Evolutionary conservation across 2,888 invertebrate genomes (phyloP).

Genomic region (Belgica antarctica): DNA sequence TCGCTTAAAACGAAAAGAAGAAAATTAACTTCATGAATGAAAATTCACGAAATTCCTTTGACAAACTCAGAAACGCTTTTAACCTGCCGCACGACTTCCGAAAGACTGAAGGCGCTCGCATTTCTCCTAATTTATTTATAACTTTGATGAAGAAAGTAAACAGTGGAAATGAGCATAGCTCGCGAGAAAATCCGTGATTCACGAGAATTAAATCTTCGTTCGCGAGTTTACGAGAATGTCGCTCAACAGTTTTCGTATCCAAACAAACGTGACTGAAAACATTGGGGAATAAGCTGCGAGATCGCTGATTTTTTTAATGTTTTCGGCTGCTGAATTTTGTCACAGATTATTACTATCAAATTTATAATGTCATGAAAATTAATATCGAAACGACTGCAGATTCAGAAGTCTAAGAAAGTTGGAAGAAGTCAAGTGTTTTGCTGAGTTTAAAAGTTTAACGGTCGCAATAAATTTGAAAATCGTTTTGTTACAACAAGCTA

Average conservation of each 20-base stretch:
- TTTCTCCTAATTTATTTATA: slow-evolving; percentile 27
- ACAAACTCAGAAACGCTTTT: slow-evolving; percentile 10
- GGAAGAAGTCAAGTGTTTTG: no score
- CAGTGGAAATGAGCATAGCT: not conserved
- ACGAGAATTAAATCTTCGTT: not conserved
- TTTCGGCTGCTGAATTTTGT: no score
- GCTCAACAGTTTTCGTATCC: slow-evolving; percentile 2
- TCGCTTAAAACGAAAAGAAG: not conserved
- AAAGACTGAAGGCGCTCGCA: slow-evolving; percentile 9
- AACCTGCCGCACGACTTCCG: not conserved
- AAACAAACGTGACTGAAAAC: not conserved
- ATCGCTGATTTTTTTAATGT: not conserved
- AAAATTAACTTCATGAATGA: slow-evolving; percentile 3
- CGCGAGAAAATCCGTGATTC: not conserved
- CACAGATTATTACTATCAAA: no score
- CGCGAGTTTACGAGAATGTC: not conserved
- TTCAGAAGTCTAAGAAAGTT: no score
- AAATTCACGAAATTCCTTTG: not conserved
- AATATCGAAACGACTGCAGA: no score
- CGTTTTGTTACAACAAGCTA: no score
- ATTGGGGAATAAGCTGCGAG: not conserved
- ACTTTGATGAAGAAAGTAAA: slow-evolving; percentile 22
- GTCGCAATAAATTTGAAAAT: no score
- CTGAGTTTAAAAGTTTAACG: no score
- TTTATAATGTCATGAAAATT: no score